Evolutionary conservation across 2,113 vertebrate genomes (phyloP).

Genomic region (Hemiprocne comata): DNA sequence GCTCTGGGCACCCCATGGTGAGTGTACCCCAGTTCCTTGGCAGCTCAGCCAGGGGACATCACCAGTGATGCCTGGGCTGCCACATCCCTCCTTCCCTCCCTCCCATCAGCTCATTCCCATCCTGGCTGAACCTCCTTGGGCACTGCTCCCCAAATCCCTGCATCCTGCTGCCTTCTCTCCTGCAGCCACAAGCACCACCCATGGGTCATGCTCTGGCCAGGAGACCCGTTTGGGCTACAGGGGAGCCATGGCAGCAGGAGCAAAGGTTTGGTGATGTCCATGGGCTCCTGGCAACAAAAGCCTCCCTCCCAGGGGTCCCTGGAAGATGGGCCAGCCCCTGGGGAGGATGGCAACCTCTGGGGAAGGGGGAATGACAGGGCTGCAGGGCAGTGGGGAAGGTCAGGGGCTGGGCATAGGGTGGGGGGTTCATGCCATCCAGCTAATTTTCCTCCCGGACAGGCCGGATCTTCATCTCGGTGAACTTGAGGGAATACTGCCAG

Average conservation of each 20-base stretch:
- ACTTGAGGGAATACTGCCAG: conserved; percentile 98
- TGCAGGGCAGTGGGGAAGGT: not conserved
- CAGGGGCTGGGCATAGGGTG: rapidly evolving
- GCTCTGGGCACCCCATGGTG: rapidly evolving
- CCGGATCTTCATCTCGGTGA: conserved; percentile 96
- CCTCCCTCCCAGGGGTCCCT: not conserved
- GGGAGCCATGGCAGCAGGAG: not conserved
- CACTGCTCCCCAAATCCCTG: not conserved
- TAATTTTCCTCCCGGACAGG: conserved; percentile 90
- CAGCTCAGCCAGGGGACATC: not conserved
- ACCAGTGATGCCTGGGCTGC: not conserved
- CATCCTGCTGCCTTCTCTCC: not conserved
- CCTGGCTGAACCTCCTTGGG: not conserved
- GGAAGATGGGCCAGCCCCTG: not conserved
- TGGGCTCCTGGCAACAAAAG: not conserved
- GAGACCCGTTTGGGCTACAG: not conserved
- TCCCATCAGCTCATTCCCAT: not conserved
- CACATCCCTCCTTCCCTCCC: not conserved
- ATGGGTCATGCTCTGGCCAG: not conserved
- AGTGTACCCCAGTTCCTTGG: not conserved
- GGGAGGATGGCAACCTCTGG: not conserved
- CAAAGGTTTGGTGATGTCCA: not conserved
- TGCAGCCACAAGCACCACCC: rapidly evolving
- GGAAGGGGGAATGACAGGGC: not conserved
- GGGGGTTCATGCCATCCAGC: not conserved